Evolutionary conservation across 2,797 vertebrate genomes (phyloP).

Genomic region (Paramormyrops hopkinsi): DNA sequence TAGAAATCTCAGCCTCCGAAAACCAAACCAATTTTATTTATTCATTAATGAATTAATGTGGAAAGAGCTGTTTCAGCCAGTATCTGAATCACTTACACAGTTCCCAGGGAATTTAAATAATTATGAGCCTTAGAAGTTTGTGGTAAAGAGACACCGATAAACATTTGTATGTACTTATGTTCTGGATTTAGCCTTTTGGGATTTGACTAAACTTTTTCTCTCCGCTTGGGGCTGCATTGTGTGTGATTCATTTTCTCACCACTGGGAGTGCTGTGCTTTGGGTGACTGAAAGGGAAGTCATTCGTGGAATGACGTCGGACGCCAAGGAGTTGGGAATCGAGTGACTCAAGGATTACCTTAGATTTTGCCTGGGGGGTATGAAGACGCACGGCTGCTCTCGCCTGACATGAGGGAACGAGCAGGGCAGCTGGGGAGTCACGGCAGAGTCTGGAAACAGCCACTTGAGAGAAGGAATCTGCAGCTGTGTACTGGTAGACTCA

Average conservation of each 20-base stretch:
- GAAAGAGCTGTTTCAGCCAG: neutral
- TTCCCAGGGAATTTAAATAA: neutral
- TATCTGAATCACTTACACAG: neutral
- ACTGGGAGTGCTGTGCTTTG: neutral
- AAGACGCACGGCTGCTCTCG: neutral
- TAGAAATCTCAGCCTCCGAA: neutral
- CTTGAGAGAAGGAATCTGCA: constrained; percentile 21
- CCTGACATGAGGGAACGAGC: neutral
- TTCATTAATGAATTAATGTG: neutral
- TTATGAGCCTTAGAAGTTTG: neutral
- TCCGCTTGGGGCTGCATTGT: neutral
- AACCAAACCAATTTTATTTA: neutral
- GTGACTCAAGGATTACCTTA: neutral
- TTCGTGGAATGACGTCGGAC: neutral
- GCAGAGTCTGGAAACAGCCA: neutral
- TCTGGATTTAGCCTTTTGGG: neutral
- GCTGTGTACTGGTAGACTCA: constrained; percentile 16
- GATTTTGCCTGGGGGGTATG: neutral
- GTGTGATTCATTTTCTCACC: neutral
- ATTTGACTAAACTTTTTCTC: neutral
- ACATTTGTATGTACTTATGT: neutral
- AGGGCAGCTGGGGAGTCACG: neutral
- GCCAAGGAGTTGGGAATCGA: neutral
- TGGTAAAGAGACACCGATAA: neutral
- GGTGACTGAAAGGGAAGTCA: neutral